Percentiles rank a stretch among this genome's conserved stretches.
These are phyloP conservation scores for Parotia lawesii DNA, from an alignment of 2,113 vertebrate genomes.

Conservation along the genomic window DNA sequence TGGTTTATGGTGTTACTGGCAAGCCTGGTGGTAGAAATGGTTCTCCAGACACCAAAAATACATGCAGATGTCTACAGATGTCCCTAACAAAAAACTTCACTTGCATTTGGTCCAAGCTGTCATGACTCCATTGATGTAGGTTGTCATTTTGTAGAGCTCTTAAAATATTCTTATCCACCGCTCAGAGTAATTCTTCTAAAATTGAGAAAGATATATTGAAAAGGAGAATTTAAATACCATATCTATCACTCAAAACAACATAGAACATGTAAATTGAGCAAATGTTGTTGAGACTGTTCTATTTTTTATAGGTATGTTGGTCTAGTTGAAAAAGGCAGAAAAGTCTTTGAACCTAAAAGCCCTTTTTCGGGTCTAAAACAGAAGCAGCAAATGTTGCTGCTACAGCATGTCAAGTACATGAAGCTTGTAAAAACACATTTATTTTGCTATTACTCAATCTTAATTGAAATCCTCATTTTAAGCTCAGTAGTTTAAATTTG, in stretches of 20 bases:
- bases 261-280: not conserved
- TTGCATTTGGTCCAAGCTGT: conserved; percentile 19
- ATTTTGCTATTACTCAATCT: not conserved
- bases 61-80: not conserved
- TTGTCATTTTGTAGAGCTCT: conserved; percentile 2
- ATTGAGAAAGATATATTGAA: not conserved
- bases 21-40: not conserved
- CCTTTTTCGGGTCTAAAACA: not conserved
- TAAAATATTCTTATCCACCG: not conserved
- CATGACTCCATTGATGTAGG: conserved; percentile 11
- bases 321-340: not conserved
- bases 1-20: conserved; percentile 46
- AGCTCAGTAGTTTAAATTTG: not conserved
- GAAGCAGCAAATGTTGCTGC: not conserved
- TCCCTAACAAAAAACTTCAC: not conserved
- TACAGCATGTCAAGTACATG: not conserved
- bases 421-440: not conserved
- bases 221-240: not conserved
- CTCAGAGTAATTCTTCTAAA: not conserved
- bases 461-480: not conserved
- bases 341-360: not conserved
- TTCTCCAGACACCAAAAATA: conserved; percentile 40
- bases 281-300: not conserved
- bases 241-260: not conserved
- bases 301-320: not conserved